Conservation (phyloP, 2,113 vertebrate genomes). For the Narcine bancroftii region DNA sequence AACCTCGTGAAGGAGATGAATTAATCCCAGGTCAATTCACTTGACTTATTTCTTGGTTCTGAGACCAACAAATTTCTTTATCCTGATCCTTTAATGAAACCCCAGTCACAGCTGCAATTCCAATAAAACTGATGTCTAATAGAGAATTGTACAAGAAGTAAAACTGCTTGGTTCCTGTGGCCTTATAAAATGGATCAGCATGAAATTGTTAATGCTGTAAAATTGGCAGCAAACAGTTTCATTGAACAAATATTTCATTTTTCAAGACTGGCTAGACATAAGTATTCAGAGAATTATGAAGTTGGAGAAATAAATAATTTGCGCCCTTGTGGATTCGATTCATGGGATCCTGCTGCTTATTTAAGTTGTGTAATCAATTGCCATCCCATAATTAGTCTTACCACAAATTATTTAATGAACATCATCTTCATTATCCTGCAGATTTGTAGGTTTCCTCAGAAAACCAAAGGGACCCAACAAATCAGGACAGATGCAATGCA, state of each 20-base stretch:
- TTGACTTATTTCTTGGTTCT: background rate
- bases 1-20: background rate
- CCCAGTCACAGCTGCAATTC: background rate
- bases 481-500: background rate
- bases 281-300: background rate
- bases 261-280: background rate
- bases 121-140: background rate
- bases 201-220: background rate
- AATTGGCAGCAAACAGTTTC: background rate
- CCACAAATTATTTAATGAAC: background rate
- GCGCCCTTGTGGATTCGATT: background rate
- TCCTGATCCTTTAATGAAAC: background rate
- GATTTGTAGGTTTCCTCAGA: too few relatives aligned
- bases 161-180: background rate
- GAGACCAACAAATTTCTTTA: background rate
- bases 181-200: background rate
- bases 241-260: background rate
- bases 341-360: background rate
- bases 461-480: background rate
- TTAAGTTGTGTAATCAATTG: background rate
- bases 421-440: background rate
- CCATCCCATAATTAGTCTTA: background rate
- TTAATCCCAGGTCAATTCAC: constrained; percentile 1
- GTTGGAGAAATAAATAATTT: background rate
- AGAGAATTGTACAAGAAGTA: background rate